Base-by-base conservation (phyloP, 2,888 invertebrate species). In the Agrilus mali region DNA sequence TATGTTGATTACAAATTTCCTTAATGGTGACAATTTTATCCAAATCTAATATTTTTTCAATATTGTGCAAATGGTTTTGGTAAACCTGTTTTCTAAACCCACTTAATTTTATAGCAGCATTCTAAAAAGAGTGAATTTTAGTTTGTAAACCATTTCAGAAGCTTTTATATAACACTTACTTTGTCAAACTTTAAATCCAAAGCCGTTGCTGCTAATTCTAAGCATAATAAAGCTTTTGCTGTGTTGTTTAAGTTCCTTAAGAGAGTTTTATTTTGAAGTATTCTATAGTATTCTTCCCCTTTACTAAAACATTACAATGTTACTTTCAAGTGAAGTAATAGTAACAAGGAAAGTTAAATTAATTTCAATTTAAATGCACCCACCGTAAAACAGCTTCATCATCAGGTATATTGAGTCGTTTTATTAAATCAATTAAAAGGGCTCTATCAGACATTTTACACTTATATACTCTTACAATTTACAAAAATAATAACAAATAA, bases 11-110 rank as follows among this genome's bases (percentile, higher is more conserved):
- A 54, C 80, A 80, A n/a, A 80, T 64, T 44, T 73, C 68, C 8
- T 69, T 60, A 1, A 76, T 66, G 1, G 69, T 71, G n/a, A 75
- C 51, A 32, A 63, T 63, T 38, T 73, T 74, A 50, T 74, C 72
- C 2, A 81, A 54, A 48, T 76, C 74, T 4, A 81, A 62, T 1
- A 80, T 60, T 52, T 80, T 80, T 55, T 77, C 73, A 5, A 79
- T 61, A 38, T 72, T 70, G 45, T 78, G 73, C 43, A 71, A 70
- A 44, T 67, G 67, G 46, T 74, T 78, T 10, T 60, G 60, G 57
- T 80, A 81, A 1, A 65, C 60, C 1, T 68, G 60, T 38, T 72
- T 71, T 38, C 73, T 75, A 4, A 80, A 52, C 0, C 73, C 76
- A 0, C 79, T 74, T 38, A 77, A 64, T 55, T 74, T 76, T 1